Conservation (phyloP, 2,888 invertebrate species). For the Molanna angustata region DNA sequence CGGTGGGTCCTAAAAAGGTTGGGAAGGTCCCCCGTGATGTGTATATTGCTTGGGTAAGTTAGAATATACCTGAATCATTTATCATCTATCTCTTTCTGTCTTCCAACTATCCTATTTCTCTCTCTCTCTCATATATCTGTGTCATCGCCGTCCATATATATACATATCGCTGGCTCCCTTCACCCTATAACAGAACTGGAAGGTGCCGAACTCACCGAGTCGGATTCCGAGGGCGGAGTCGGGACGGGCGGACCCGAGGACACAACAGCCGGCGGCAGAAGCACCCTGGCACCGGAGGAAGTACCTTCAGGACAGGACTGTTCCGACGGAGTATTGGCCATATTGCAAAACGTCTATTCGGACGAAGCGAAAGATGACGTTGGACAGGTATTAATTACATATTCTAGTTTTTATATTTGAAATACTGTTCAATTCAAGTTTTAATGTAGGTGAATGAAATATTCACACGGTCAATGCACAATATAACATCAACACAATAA, state of each 20-base stretch:
- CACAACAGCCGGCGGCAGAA: too few relatives aligned
- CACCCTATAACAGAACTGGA: conserved; percentile 36
- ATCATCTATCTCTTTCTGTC: too few relatives aligned
- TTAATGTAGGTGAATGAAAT: too few relatives aligned
- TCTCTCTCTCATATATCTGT: too few relatives aligned
- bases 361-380: conserved; percentile 54
- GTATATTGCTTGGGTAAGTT: too few relatives aligned
- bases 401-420: background rate
- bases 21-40: too few relatives aligned
- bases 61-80: too few relatives aligned
- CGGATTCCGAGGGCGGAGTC: conserved; percentile 40
- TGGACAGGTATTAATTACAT: conserved; percentile 46
- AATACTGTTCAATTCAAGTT: too few relatives aligned
- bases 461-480: too few relatives aligned
- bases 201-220: conserved; percentile 38
- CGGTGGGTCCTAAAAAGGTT: too few relatives aligned
- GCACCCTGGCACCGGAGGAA: conserved; percentile 21
- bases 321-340: conserved; percentile 40
- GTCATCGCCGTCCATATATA: background rate
- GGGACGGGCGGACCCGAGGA: background rate
- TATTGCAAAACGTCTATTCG: conserved; percentile 43
- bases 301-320: conserved; percentile 32
- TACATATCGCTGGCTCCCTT: conserved; percentile 5
- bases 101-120: too few relatives aligned
- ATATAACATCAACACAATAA: too few relatives aligned